Conservation (phyloP, 2,888 invertebrate species). For the Acrocera orbiculus region DNA sequence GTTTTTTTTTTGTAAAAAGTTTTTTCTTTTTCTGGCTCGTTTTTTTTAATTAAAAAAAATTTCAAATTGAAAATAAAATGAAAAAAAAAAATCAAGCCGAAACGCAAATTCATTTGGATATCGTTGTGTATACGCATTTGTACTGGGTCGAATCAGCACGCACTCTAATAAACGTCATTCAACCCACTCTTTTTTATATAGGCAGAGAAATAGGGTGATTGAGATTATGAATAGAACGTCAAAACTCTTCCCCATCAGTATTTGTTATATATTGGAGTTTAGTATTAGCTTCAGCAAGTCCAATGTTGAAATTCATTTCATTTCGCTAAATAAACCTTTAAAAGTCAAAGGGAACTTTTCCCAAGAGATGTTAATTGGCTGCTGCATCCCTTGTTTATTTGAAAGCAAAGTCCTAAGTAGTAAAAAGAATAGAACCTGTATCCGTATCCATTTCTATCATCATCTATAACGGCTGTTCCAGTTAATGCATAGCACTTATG, state of each 20-base stretch:
- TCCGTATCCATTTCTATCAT: constrained; percentile 5
- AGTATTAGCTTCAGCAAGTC: constrained; percentile 5
- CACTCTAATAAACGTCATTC: too few species aligned
- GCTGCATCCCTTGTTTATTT: constrained; percentile 10
- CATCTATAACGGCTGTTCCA: constrained; percentile 8
- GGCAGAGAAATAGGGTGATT: not conserved
- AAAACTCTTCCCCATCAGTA: constrained; percentile 9
- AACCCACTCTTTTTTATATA: too few species aligned
- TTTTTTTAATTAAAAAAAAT: constrained; percentile 11
- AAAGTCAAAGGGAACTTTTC: constrained; percentile 10
- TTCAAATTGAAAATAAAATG: too few species aligned
- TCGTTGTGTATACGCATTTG: constrained; percentile 7
- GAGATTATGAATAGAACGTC: constrained; percentile 4
- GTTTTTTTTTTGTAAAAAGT: too few species aligned
- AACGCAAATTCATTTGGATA: constrained; percentile 12
- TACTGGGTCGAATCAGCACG: constrained; percentile 7
- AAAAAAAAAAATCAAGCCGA: constrained; percentile 9
- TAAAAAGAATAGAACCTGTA: not conserved
- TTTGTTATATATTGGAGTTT: constrained; percentile 7
- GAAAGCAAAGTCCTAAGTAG: constrained; percentile 6
- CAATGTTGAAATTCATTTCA: constrained; percentile 9
- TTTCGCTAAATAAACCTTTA: constrained; percentile 11
- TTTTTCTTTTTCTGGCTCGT: constrained; percentile 7
- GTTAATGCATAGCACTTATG: constrained; percentile 10
- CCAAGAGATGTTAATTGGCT: constrained; percentile 10